Evolutionary conservation across 2,113 vertebrate genomes (phyloP).

Genomic region (Chaetura pelagica): DNA sequence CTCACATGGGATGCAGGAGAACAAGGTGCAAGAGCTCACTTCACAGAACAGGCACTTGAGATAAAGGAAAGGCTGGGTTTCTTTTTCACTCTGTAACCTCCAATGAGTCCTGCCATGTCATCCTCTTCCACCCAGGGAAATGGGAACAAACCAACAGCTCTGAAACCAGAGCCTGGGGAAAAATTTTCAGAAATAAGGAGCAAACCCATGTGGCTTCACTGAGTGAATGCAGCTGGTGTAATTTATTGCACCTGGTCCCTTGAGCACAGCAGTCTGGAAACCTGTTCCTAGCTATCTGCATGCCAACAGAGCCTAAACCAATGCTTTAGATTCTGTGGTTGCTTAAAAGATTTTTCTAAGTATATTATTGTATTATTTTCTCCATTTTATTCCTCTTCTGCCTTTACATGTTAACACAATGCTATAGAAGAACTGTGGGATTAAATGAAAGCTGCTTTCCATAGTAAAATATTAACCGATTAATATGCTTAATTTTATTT

Average conservation of each 20-base stretch:
- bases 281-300: neutral
- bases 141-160: neutral
- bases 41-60: neutral
- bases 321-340: neutral
- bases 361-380: neutral
- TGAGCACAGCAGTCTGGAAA: neutral
- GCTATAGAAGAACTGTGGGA: neutral
- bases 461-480: neutral
- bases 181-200: neutral
- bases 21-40: neutral
- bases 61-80: neutral
- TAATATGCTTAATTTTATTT: neutral
- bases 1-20: neutral
- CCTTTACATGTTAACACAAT: neutral
- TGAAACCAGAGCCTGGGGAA: neutral
- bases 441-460: neutral
- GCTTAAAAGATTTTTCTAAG: conserved; percentile 13
- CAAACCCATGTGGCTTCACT: neutral
- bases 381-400: neutral
- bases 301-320: neutral
- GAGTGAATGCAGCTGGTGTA: neutral
- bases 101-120: neutral
- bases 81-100: neutral
- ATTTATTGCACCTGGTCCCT: neutral
- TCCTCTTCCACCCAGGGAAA: neutral